A percentile compares a stretch with the other conserved stretches of the same genome.
Conservation (phyloP, 2,797 vertebrate species). For the Enteromius anoplus region DNA sequence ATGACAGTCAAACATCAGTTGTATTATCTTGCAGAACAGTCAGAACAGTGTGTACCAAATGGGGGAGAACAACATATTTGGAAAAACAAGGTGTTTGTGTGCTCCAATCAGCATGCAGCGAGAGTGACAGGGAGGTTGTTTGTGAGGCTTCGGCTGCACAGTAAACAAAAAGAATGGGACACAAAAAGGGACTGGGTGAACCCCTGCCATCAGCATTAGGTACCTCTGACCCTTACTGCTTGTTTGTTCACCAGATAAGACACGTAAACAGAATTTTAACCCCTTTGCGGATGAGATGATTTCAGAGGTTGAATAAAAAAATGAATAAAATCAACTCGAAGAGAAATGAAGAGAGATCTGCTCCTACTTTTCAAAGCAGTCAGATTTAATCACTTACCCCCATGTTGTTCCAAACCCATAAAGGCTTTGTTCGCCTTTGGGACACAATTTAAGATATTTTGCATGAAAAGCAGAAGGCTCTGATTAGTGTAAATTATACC, state of each 20-base stretch:
- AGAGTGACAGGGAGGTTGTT: constrained; percentile 5
- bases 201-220: constrained; percentile 25
- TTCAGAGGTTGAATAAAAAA: neutral
- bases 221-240: neutral
- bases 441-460: no score
- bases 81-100: constrained; percentile 10
- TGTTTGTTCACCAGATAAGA: constrained; percentile 37
- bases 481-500: no score
- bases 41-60: neutral
- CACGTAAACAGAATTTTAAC: neutral
- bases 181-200: neutral
- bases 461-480: no score
- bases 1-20: neutral
- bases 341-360: neutral
- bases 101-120: constrained; percentile 28
- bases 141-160: constrained; percentile 11
- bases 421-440: no score
- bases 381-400: neutral
- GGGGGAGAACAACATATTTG: neutral
- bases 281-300: neutral
- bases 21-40: neutral
- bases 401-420: no score
- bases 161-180: constrained; percentile 26
- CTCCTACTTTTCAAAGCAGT: neutral
- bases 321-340: neutral